These are phyloP conservation scores for Venturia canescens DNA, from an alignment of 1,140 invertebrate species.

Conservation along the genomic window DNA sequence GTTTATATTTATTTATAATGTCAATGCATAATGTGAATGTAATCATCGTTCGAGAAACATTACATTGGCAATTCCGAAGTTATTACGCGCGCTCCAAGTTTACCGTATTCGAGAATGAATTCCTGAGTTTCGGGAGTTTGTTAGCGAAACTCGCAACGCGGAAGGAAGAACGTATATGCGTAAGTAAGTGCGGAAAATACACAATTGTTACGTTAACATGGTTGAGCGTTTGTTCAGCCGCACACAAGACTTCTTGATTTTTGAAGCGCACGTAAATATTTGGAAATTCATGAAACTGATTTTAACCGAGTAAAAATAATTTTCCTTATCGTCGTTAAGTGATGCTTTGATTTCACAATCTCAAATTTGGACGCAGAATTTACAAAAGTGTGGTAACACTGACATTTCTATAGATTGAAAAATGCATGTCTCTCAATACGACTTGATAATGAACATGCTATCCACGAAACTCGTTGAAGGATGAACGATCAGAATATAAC, in stretches of 20 bases:
- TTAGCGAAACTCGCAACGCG: too few relatives aligned
- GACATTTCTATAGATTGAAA: neutral
- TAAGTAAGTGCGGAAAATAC: neutral
- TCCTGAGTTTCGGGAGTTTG: neutral
- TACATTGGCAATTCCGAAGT: constrained; percentile 1
- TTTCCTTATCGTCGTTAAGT: neutral
- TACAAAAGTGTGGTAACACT: neutral
- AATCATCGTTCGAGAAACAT: constrained; percentile 24
- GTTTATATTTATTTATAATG: neutral
- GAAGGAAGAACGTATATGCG: neutral
- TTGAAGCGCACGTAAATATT: too few relatives aligned
- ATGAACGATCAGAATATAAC: neutral
- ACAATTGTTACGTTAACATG: neutral
- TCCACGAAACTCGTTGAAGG: neutral
- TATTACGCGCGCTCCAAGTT: neutral
- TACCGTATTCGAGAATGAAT: neutral
- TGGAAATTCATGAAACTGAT: too few relatives aligned
- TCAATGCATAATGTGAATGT: constrained; percentile 5
- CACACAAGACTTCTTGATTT: too few relatives aligned
- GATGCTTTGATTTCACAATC: too few relatives aligned
- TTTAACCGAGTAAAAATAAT: too few relatives aligned
- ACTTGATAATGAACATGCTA: neutral
- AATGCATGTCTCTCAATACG: neutral
- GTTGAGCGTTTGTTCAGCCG: neutral
- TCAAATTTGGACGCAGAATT: too few relatives aligned